Conservation (phyloP, 2,797 vertebrate genomes). For the Coluber constrictor region DNA sequence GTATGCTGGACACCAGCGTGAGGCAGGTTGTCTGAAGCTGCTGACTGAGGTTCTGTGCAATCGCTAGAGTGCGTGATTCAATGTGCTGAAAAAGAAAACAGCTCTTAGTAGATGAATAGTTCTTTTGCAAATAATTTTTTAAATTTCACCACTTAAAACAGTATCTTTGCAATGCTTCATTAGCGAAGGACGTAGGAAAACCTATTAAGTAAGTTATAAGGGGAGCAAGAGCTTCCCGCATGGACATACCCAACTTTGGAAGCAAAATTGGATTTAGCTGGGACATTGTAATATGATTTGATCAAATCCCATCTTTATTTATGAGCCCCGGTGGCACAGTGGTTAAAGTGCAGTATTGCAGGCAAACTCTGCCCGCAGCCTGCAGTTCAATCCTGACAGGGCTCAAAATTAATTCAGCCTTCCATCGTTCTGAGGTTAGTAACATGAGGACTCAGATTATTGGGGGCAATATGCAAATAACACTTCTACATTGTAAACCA, state of each 20-base stretch:
- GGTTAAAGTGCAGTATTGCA: not conserved
- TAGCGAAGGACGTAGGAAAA: not conserved
- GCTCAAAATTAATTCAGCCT: not conserved
- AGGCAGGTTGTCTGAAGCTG: conserved; percentile 90
- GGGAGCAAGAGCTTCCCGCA: not conserved
- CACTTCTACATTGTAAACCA: not conserved
- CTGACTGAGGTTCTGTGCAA: conserved; percentile 82
- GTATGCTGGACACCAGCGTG: conserved; percentile 77
- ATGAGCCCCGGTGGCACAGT: not conserved
- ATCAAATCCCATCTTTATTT: not conserved
- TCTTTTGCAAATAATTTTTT: not conserved
- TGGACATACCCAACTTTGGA: not conserved
- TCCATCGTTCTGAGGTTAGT: not conserved
- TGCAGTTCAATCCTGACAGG: not conserved
- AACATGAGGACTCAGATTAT: not conserved
- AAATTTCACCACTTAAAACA: not conserved
- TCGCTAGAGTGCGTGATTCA: conserved; percentile 83
- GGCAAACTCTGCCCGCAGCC: not conserved
- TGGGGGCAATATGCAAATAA: not conserved
- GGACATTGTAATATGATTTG: not conserved
- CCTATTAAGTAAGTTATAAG: too few species aligned
- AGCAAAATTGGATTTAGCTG: not conserved
- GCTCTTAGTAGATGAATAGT: not conserved
- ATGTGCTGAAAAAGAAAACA: conserved; percentile 71
- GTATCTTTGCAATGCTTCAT: not conserved